Evolutionary conservation across 2,113 vertebrate genomes (phyloP), one percentile per base, ranked within the genome.

Genomic region (Sturnira hondurensis): DNA sequence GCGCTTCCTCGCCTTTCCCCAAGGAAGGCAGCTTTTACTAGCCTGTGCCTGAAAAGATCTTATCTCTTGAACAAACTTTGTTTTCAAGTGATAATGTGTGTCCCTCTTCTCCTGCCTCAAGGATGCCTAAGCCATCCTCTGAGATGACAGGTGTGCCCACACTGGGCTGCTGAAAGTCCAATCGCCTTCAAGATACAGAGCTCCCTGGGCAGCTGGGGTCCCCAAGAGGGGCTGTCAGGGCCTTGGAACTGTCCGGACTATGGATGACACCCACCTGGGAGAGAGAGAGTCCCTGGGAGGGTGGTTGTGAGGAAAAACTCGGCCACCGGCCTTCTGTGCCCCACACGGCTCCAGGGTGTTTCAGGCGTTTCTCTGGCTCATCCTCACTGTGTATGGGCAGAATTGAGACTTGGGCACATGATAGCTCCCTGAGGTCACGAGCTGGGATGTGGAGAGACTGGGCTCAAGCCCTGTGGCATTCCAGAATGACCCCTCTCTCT

Each of bases 41-140:
- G 22, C 54, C 52, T n/a, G 61, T 87, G 68, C 50, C 77, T 81
- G 16, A 80, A 71, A 71, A 71, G 68, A 71, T 45, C 71, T 56
- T 92, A 14, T 93, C 76, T 89, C 73, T 41, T 70, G 20, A 94
- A 83, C 52, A 85, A 88, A 65, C 54, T 67, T 70, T 80, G 70
- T 33, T 93, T 88, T 70, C 80, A 90, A 78, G 83, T 52, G n/a
- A 26, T 36, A 63, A 86, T 65, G 47, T 61, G 6, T 4, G 38
- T 24, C 33, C 52, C 80, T 22, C 31, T 20, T 74, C 56, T 43
- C 24, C 15, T n/a, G 74, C 52, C 87, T 73, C 36, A n/a, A 9
- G 76, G 54, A 63, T 1, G 14, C 43, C 58, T 7, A 9, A 1
- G 43, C 65, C 20, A 1, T n/a, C 56, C 43, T 65, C 36, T n/a